phyloP scores from a whole-genome alignment of 2,888 invertebrate genomes.

The Epiblema foenella region DNA sequence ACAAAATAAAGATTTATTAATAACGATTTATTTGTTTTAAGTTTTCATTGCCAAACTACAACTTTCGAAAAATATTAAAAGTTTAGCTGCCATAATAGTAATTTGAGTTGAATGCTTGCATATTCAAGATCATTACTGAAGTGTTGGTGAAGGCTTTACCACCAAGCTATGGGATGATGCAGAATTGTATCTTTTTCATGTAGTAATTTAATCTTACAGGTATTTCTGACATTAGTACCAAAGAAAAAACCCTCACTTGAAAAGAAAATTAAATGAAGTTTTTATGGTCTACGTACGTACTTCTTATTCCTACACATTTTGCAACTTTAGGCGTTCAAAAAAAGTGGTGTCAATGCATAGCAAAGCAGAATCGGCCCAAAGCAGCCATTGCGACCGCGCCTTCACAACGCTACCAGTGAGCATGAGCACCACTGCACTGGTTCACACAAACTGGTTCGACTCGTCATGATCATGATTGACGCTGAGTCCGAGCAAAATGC shows the following conservation, averaged over 20 bases:
- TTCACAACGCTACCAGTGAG: slow-evolving; percentile 6
- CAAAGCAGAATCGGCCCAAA: background rate
- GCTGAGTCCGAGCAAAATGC: slow-evolving; percentile 48
- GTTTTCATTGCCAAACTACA: background rate
- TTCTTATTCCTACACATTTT: too few species aligned
- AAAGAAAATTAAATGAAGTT: background rate
- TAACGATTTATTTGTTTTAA: too few species aligned
- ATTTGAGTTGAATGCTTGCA: slow-evolving; percentile 30
- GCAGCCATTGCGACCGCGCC: slow-evolving; percentile 3
- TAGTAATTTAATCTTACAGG: background rate
- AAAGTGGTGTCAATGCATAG: background rate
- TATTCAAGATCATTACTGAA: slow-evolving; percentile 39
- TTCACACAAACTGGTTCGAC: slow-evolving; percentile 20
- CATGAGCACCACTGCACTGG: too few species aligned
- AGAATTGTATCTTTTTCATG: background rate
- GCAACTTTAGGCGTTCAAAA: background rate
- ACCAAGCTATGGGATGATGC: background rate
- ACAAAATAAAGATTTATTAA: too few species aligned
- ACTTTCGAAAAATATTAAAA: slow-evolving; percentile 37
- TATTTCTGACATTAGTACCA: background rate
- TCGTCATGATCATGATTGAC: slow-evolving; percentile 45
- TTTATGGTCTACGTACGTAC: too few species aligned
- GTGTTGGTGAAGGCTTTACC: slow-evolving; percentile 22
- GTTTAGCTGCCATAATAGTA: slow-evolving; percentile 29
- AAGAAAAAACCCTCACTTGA: background rate